Conservation (phyloP, 30 jellyfish, hydroid and myxozoan genomes). For the Catostylus mosaicus region DNA sequence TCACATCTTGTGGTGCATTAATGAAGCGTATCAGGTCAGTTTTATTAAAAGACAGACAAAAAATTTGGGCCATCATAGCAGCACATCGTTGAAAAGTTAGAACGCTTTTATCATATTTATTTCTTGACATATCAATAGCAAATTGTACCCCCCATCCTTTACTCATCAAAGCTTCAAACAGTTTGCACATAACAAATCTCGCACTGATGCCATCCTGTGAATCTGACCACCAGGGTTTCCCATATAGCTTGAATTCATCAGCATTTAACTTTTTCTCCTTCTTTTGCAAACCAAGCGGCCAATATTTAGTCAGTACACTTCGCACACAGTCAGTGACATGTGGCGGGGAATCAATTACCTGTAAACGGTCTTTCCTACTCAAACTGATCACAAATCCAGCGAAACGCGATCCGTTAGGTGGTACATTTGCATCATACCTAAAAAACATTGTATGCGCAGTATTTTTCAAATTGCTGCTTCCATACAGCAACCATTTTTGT, state of each 20-base stretch:
- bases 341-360: conserved; percentile 54
- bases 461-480: conserved; percentile 30
- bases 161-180: conserved; percentile 50
- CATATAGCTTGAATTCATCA: conserved; percentile 62
- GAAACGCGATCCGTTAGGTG: conserved; percentile 36
- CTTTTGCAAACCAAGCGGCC: conserved; percentile 75
- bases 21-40: conserved; percentile 65
- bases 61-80: conserved; percentile 39
- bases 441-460: conserved; percentile 52
- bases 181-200: conserved; percentile 45
- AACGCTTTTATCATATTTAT: conserved; percentile 52
- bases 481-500: conserved; percentile 51
- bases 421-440: conserved; percentile 13
- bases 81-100: conserved; percentile 51
- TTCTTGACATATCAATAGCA: conserved; percentile 62
- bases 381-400: conserved; percentile 52
- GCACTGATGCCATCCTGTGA: conserved; percentile 57
- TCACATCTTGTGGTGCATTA: conserved; percentile 72
- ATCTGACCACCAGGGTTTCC: conserved; percentile 85
- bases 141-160: conserved; percentile 65
- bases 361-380: conserved; percentile 53
- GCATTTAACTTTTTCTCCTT: conserved; percentile 51
- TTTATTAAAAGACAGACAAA: conserved; percentile 62
- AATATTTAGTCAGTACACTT: conserved; percentile 17
- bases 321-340: conserved; percentile 35